Evolutionary conservation across 2,113 vertebrate genomes (phyloP).

Genomic region (Perca schrenkii): DNA sequence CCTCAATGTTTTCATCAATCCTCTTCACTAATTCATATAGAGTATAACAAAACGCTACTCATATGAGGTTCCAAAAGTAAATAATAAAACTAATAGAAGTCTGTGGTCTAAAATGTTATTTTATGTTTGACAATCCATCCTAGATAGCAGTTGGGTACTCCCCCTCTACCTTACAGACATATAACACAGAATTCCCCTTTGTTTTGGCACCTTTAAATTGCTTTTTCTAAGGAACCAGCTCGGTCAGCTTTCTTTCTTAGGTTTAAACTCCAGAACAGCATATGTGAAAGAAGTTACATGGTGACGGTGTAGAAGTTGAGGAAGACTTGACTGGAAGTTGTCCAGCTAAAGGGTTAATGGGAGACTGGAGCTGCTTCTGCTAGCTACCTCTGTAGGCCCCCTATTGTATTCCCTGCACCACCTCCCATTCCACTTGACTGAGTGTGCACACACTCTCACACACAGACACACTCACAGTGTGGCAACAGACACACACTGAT

Average conservation of each 20-base stretch:
- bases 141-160: neutral
- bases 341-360: constrained; percentile 80
- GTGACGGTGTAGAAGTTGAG: neutral
- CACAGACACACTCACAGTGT: constrained; percentile 39
- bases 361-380: constrained; percentile 62
- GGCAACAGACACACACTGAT: constrained; percentile 50
- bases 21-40: neutral
- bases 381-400: constrained; percentile 78
- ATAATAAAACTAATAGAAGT: neutral
- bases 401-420: constrained; percentile 80
- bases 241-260: neutral
- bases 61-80: neutral
- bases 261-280: neutral
- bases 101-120: neutral
- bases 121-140: neutral
- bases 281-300: neutral
- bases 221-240: constrained; percentile 16
- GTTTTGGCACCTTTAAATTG: constrained; percentile 23
- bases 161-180: neutral
- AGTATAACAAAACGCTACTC: neutral
- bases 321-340: constrained; percentile 31
- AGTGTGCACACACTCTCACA: constrained; percentile 53
- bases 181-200: neutral
- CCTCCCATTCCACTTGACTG: constrained; percentile 82
- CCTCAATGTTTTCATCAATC: neutral